These are phyloP conservation scores for Calypte anna DNA, from an alignment of 2,113 vertebrate genomes.

Conservation along the genomic window DNA sequence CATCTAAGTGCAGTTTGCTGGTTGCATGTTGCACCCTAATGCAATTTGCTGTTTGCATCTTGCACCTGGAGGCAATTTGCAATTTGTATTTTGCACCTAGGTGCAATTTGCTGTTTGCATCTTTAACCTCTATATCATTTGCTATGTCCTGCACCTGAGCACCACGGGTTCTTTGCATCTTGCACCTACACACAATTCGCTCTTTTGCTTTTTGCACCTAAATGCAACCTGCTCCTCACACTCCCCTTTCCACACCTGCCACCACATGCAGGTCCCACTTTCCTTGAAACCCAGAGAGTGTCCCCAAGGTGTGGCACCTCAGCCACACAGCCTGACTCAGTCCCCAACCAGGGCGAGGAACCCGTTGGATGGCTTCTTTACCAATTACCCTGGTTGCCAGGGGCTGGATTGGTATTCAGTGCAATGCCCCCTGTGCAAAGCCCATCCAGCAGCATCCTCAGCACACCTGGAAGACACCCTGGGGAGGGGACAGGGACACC, in stretches of 20 bases:
- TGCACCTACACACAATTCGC: not conserved
- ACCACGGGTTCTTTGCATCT: not conserved
- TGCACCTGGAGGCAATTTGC: not conserved
- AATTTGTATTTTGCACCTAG: not conserved
- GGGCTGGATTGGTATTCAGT: not conserved
- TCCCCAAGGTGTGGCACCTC: not conserved
- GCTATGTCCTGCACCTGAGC: not conserved
- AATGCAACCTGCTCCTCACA: not conserved
- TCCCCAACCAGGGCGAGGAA: not conserved
- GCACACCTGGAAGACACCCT: not conserved
- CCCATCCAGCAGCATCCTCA: not conserved
- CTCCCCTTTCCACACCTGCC: not conserved
- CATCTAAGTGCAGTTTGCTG: not conserved
- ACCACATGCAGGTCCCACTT: accelerated
- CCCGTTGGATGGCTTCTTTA: accelerated
- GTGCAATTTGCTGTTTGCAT: not conserved
- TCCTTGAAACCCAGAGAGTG: not conserved
- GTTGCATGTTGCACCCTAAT: not conserved
- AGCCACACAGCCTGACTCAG: not conserved
- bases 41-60: not conserved
- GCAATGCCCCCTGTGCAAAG: not conserved
- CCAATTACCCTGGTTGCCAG: not conserved
- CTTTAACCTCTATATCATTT: not conserved
- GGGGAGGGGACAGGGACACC: not conserved
- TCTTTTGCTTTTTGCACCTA: not conserved